Base-by-base conservation (phyloP, 2,888 invertebrate species). In the Aphelenchoides bicaudatus region DNA sequence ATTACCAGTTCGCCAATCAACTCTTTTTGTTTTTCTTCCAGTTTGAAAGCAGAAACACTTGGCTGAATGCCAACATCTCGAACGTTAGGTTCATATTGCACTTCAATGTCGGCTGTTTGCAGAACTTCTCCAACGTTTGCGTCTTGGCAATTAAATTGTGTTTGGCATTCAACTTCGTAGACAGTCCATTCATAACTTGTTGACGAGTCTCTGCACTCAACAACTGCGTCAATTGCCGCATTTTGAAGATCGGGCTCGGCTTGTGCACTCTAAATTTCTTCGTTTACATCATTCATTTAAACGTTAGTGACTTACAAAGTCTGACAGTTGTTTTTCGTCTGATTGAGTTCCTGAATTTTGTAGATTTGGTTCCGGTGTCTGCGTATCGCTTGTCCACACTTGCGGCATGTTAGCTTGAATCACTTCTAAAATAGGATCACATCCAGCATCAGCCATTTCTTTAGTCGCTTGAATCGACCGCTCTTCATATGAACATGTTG, bases 391-490 rank as follows among this genome's bases (percentile, higher is more conserved):
- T 4, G 52, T n/a, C 25, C 37, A 16, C 1, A 51, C 52, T 21
- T 1, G n/a, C 23, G 52, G 52, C 2, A 34, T 27, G 16, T 51
- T 51, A 37, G 37, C 37, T 34, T 51, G 23, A 30, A 51, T 30
- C 19, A 51, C 52, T 51, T 51, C 52, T 19, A 13, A 13, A 10
- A 51, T 51, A 2, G 52, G 52, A 51, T 53, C 51, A n/a, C 31
- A 34, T 3, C 34, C 52, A 53, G 39, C 25, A 16, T 27, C 28
- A 1, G 19, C 49, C 16, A 49, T 37, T 2, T 2, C 3, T 16
- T 28, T 21, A 13, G 28, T 38, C 49, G 37, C 21, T 38, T 49
- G 49, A 3, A 19, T 49, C 2, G 28, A 38, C 37, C 38, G 49
- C 38, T 43, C 43, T 6, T 19, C 23, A 8, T 19, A 21, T 19